A percentile compares a stretch with the other conserved stretches of the same genome.
Evolutionary conservation across 2,888 invertebrate genomes (phyloP).

Genomic region (Lasioglossum marginatum): DNA sequence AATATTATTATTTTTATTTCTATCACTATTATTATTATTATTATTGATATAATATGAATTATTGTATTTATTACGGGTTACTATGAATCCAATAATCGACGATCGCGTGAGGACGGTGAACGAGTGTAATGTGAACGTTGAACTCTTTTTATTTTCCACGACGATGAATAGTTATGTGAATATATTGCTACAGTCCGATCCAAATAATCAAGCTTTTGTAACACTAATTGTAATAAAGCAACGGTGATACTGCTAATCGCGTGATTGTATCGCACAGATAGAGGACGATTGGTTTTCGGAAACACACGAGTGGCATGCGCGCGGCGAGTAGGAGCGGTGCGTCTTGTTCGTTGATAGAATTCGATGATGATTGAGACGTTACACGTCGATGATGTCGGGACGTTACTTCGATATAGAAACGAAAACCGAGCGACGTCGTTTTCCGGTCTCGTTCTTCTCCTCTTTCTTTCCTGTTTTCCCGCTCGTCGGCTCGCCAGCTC

Average conservation of each 20-base stretch:
- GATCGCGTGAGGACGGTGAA: slow-evolving; percentile 58
- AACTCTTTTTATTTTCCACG: slow-evolving; percentile 83
- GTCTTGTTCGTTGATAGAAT: not conserved
- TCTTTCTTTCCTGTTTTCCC: not conserved
- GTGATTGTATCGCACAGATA: slow-evolving; percentile 75
- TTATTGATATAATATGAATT: slow-evolving; percentile 45
- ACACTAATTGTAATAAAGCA: slow-evolving; percentile 82
- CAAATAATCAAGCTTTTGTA: slow-evolving; percentile 84
- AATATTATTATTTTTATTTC: slow-evolving; percentile 2
- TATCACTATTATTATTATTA: slow-evolving; percentile 15
- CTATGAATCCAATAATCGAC: slow-evolving; percentile 48
- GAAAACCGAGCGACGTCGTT: not conserved
- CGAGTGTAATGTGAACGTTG: slow-evolving; percentile 81
- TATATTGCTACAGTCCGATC: slow-evolving; percentile 84
- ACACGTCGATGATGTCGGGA: too few relatives aligned
- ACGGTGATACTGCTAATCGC: slow-evolving; percentile 80
- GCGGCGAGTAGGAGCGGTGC: slow-evolving; percentile 2
- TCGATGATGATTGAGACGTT: not conserved
- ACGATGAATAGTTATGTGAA: slow-evolving; percentile 80
- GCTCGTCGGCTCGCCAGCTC: not conserved
- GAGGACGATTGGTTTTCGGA: not conserved
- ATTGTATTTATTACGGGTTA: slow-evolving; percentile 70
- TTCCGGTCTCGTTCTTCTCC: not conserved
- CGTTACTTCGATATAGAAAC: too few relatives aligned
- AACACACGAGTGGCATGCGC: slow-evolving; percentile 30